A percentile compares a stretch with the other conserved stretches of the same genome.
These are phyloP conservation scores for Aspidapion aeneum DNA, from an alignment of 2,888 invertebrate genomes.

Conservation along the genomic window DNA sequence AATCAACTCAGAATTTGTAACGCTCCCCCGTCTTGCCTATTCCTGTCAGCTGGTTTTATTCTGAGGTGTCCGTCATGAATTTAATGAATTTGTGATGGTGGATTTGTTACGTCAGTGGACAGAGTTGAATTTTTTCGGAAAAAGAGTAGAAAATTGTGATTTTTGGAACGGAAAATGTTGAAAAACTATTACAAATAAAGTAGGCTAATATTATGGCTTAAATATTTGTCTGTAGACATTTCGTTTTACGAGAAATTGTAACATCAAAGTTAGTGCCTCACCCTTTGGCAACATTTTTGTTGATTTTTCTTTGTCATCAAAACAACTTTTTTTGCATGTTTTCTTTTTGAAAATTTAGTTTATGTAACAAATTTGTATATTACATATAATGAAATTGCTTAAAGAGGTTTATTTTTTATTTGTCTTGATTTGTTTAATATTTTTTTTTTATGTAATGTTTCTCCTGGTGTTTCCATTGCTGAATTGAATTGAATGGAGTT, in stretches of 20 bases:
- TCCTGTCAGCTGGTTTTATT: background rate
- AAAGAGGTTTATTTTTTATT: too few relatives aligned
- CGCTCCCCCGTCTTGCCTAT: too few relatives aligned
- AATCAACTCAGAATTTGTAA: too few relatives aligned
- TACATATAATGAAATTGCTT: too few relatives aligned
- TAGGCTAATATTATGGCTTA: slow-evolving; percentile 1
- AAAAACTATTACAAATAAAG: background rate
- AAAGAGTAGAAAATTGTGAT: background rate
- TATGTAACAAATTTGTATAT: too few relatives aligned
- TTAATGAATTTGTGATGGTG: slow-evolving; percentile 13
- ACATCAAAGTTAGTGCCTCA: background rate
- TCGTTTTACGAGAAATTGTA: slow-evolving; percentile 1
- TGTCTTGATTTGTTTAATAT: too few relatives aligned
- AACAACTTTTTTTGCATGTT: background rate
- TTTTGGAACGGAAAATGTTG: background rate
- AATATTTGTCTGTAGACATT: background rate
- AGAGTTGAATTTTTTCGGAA: slow-evolving; percentile 18
- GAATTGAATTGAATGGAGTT: too few relatives aligned
- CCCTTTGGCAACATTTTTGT: background rate
- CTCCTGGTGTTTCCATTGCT: too few relatives aligned
- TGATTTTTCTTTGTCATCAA: background rate
- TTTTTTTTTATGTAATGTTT: too few relatives aligned
- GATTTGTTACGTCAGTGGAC: slow-evolving; percentile 22
- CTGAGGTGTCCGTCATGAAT: background rate
- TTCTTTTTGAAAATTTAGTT: background rate